Evolutionary conservation across 2,113 vertebrate genomes (phyloP).

Genomic region (Oncorhynchus clarkii): DNA sequence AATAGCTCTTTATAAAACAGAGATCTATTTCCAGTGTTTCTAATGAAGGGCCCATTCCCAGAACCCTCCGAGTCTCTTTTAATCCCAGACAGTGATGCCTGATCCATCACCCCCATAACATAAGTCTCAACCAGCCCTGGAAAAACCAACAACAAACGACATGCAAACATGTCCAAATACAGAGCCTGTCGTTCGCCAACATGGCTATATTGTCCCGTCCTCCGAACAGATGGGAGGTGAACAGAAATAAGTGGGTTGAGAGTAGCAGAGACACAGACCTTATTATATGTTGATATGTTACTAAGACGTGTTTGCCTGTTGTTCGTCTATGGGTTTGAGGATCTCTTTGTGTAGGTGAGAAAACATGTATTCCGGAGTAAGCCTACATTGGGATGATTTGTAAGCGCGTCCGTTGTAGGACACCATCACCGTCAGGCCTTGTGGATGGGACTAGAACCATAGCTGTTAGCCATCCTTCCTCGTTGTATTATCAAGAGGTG

Average conservation of each 20-base stretch:
- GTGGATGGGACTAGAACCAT: too few species aligned
- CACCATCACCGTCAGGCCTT: too few species aligned
- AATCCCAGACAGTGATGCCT: slow-evolving; percentile 50
- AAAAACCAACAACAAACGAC: slow-evolving; percentile 48
- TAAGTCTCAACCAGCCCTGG: slow-evolving; percentile 16
- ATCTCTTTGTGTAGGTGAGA: neutral
- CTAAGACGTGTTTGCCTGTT: neutral
- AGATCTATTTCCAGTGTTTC: slow-evolving; percentile 71
- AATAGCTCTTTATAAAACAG: slow-evolving; percentile 85
- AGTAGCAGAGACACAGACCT: neutral
- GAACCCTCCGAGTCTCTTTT: slow-evolving; percentile 53
- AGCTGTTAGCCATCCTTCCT: too few species aligned
- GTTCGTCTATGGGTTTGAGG: neutral
- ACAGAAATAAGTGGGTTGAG: neutral
- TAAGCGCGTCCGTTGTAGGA: too few species aligned
- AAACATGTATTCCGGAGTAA: too few species aligned
- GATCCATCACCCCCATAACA: slow-evolving; percentile 43
- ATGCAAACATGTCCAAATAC: slow-evolving; percentile 42
- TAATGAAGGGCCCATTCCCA: slow-evolving; percentile 59
- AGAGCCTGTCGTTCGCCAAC: slow-evolving; percentile 23
- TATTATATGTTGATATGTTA: neutral
- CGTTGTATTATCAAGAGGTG: too few species aligned
- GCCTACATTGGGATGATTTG: too few species aligned
- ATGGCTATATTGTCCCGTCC: neutral
- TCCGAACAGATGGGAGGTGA: slow-evolving; percentile 9